Conservation (phyloP, 2,888 invertebrate genomes). For the Rhyacophila evoluta region DNA sequence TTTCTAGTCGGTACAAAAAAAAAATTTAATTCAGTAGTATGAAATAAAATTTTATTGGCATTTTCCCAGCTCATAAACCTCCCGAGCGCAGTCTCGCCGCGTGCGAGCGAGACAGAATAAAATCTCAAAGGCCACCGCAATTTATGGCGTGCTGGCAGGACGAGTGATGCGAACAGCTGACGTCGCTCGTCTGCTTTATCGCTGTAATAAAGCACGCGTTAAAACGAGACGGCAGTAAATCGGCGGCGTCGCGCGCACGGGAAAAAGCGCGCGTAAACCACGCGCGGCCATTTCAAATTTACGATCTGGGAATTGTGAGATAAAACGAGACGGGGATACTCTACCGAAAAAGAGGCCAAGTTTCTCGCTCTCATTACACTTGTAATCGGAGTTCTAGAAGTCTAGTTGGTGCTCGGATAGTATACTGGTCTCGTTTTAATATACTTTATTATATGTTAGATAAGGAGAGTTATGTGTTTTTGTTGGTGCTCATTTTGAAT, state of each 20-base stretch:
- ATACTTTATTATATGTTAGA: slow-evolving; percentile 29
- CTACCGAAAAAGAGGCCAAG: slow-evolving; percentile 4
- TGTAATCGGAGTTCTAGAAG: slow-evolving; percentile 25
- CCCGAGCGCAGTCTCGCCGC: slow-evolving; percentile 33
- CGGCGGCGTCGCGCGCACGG: slow-evolving; percentile 60
- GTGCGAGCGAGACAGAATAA: slow-evolving; percentile 42
- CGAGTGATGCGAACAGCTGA: slow-evolving; percentile 66
- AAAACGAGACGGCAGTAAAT: slow-evolving; percentile 71
- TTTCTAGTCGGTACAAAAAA: neutral
- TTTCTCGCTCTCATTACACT: slow-evolving; percentile 28
- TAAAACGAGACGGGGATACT: slow-evolving; percentile 63
- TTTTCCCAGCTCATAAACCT: slow-evolving; percentile 19
- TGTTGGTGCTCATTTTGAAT: slow-evolving; percentile 63
- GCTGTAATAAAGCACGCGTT: slow-evolving; percentile 67
- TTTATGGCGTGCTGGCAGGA: slow-evolving; percentile 47
- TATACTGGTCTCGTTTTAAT: slow-evolving; percentile 50
- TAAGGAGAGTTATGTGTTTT: slow-evolving; percentile 56
- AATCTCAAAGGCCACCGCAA: slow-evolving; percentile 51
- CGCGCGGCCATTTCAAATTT: slow-evolving; percentile 73
- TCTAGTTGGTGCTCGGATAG: slow-evolving; percentile 43
- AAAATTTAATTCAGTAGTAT: slow-evolving; percentile 12
- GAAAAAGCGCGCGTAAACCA: slow-evolving; percentile 71
- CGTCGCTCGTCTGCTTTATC: slow-evolving; percentile 69
- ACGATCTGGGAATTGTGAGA: slow-evolving; percentile 73
- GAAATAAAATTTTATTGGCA: slow-evolving; percentile 24